phyloP scores from a whole-genome alignment of 2,113 vertebrate genomes.

The Electrona antarctica region DNA sequence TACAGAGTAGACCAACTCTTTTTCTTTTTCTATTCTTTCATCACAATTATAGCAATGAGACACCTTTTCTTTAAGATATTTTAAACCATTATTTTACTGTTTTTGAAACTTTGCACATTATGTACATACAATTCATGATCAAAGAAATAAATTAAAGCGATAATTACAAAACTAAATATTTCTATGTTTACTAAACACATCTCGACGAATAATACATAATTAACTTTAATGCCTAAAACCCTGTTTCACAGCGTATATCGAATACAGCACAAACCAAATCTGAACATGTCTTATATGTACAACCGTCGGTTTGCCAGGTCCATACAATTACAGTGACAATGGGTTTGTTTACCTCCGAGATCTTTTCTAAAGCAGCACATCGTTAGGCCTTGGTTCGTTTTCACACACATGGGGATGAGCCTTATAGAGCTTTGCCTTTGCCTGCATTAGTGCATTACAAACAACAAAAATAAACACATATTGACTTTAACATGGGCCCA shows the following conservation, averaged over 20 bases:
- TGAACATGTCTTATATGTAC: constrained; percentile 89
- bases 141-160: constrained; percentile 98
- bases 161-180: constrained; percentile 98
- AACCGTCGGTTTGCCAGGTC: constrained; percentile 55
- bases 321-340: constrained; percentile 71
- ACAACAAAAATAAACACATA: constrained; percentile 78
- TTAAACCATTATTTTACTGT: constrained; percentile 97
- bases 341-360: constrained; percentile 63
- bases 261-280: constrained; percentile 89
- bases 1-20: too few species aligned
- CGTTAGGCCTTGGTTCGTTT: constrained; percentile 62
- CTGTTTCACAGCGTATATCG: constrained; percentile 89
- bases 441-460: constrained; percentile 72
- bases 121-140: constrained; percentile 92
- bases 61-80: constrained; percentile 73
- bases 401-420: constrained; percentile 72
- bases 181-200: constrained; percentile 93
- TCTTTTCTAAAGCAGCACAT: constrained; percentile 70
- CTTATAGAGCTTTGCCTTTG: constrained; percentile 68
- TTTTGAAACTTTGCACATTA: constrained; percentile 92
- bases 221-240: constrained; percentile 78
- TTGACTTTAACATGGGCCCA: constrained; percentile 58
- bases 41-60: constrained; percentile 57
- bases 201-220: constrained; percentile 88
- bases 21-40: constrained; percentile 28